phyloP scores from a whole-genome alignment of 2,888 invertebrate species.

The Coleophora deauratella region DNA sequence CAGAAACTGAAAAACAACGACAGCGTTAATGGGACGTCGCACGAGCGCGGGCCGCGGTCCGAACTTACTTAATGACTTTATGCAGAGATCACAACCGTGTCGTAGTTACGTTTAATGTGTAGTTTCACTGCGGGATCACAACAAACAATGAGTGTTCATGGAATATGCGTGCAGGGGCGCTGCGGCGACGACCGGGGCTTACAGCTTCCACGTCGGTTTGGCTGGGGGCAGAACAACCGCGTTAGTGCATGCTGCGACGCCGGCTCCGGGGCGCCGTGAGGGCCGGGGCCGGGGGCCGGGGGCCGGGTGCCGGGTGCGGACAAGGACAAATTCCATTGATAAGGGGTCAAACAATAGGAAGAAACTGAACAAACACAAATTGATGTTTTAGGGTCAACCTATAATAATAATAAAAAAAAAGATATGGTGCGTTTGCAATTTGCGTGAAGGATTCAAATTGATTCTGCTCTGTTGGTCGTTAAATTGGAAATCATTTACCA shows the following conservation, averaged over 20 bases:
- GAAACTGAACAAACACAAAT: no score
- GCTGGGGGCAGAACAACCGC: conserved; percentile 65
- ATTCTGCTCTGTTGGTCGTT: neutral
- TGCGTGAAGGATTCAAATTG: neutral
- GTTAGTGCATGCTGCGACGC: conserved; percentile 61
- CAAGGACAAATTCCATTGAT: no score
- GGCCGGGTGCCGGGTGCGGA: conserved; percentile 15
- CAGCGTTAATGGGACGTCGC: conserved; percentile 54
- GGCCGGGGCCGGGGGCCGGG: conserved; percentile 6
- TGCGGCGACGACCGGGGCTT: conserved; percentile 55
- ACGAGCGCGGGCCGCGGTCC: conserved; percentile 51
- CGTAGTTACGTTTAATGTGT: conserved; percentile 55
- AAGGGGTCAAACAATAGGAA: no score
- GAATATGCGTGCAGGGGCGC: conserved; percentile 67
- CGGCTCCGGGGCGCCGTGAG: neutral
- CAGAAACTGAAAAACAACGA: conserved; percentile 80
- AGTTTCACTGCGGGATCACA: conserved; percentile 73
- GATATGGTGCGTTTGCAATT: no score
- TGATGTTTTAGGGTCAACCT: no score
- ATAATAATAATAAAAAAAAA: no score
- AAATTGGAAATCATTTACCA: neutral
- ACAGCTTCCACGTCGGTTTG: conserved; percentile 66
- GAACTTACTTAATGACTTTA: conserved; percentile 56
- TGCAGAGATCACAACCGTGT: conserved; percentile 68
- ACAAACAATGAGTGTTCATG: conserved; percentile 73